Evolutionary conservation across 2,797 vertebrate genomes (phyloP).

Genomic region (Xenops minutus): DNA sequence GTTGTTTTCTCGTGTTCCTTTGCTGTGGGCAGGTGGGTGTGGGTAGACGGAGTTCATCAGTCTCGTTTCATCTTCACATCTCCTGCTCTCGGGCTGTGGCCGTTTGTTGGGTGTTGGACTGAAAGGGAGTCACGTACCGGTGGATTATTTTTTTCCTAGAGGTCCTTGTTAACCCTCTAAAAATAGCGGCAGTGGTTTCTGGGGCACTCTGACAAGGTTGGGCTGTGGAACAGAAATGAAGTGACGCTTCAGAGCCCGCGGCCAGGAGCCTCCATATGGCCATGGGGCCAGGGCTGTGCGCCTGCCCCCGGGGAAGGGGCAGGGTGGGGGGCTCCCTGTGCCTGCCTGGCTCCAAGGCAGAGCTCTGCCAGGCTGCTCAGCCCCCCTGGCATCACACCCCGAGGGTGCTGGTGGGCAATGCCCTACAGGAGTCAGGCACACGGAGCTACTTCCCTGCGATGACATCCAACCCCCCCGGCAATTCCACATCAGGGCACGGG

Average conservation of each 20-base stretch:
- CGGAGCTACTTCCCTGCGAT: rapidly evolving
- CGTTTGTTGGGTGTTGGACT: rapidly evolving
- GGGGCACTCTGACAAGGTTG: background rate
- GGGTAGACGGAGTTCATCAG: background rate
- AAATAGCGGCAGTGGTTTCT: background rate
- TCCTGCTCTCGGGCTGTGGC: rapidly evolving
- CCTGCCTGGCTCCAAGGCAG: rapidly evolving
- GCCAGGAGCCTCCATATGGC: background rate
- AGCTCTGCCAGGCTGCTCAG: background rate
- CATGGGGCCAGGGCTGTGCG: background rate
- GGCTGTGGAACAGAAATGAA: background rate
- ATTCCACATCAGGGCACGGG: background rate
- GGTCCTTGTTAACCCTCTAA: constrained; percentile 23
- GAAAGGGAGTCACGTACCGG: background rate
- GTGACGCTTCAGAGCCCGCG: rapidly evolving
- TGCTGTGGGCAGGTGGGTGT: background rate
- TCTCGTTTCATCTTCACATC: background rate
- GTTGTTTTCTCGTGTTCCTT: background rate
- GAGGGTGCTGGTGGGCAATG: background rate
- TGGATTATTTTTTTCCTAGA: background rate
- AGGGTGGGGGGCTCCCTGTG: rapidly evolving
- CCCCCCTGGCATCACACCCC: rapidly evolving
- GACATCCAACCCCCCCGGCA: rapidly evolving
- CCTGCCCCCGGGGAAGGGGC: background rate
- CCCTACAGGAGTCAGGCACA: rapidly evolving